These are phyloP conservation scores for Laupala kohalensis DNA, from an alignment of 1,140 invertebrate genomes.

Conservation along the genomic window DNA sequence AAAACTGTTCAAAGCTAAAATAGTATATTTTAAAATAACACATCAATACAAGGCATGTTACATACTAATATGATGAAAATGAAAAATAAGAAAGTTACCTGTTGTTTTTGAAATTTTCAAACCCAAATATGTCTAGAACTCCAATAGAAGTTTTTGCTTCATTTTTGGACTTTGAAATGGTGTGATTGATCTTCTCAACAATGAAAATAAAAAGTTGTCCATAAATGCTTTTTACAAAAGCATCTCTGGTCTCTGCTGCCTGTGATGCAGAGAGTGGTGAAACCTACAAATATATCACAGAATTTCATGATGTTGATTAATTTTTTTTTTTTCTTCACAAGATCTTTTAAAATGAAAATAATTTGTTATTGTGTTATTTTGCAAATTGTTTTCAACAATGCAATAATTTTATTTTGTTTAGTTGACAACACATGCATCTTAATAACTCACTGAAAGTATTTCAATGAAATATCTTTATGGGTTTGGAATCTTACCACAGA, in stretches of 20 bases:
- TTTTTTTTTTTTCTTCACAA: neutral
- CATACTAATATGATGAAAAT: neutral
- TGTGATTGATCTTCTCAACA: conserved; percentile 78
- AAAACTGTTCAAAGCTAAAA: conserved; percentile 84
- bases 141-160: conserved; percentile 60
- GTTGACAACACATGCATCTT: neutral
- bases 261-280: conserved; percentile 54
- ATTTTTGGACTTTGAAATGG: conserved; percentile 57
- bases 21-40: neutral
- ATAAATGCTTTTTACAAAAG: conserved; percentile 86
- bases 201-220: conserved; percentile 84
- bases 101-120: conserved; percentile 86
- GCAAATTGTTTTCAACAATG: neutral
- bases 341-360: conserved; percentile 11
- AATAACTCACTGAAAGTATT: neutral
- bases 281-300: conserved; percentile 22
- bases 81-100: conserved; percentile 25
- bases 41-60: neutral
- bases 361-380: neutral
- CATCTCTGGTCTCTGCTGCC: conserved; percentile 72
- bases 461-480: conserved; percentile 10
- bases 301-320: neutral
- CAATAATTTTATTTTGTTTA: neutral
- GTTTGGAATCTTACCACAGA: conserved; percentile 42
- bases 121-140: conserved; percentile 91